These are phyloP conservation scores for Oscheius sp. DNA, from an alignment of 2,888 invertebrate genomes.

Conservation along the genomic window DNA sequence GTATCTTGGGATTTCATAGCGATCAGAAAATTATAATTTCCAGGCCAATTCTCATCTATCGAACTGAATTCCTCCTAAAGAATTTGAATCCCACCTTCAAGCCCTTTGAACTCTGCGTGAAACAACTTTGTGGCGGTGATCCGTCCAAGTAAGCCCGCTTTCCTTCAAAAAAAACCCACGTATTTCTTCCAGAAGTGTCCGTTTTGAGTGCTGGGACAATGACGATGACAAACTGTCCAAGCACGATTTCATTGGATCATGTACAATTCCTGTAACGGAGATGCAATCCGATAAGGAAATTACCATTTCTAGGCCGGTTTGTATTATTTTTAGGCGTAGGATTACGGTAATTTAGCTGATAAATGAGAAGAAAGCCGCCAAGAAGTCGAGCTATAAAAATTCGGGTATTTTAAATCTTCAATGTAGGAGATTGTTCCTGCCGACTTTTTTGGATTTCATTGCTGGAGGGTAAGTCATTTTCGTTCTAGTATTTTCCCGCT, in stretches of 20 bases:
- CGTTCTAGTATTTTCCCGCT: too few species aligned
- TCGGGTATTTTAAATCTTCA: slow-evolving; percentile 75
- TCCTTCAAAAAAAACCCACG: not conserved
- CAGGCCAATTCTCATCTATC: slow-evolving; percentile 60
- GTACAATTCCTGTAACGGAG: slow-evolving; percentile 2
- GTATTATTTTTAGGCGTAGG: too few species aligned
- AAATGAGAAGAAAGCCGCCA: slow-evolving; percentile 76
- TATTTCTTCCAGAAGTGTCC: slow-evolving; percentile 60
- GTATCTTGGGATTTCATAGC: too few species aligned
- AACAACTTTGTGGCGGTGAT: slow-evolving; percentile 76
- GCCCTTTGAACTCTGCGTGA: slow-evolving; percentile 75
- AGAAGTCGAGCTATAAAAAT: slow-evolving; percentile 76
- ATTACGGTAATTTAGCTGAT: slow-evolving; percentile 72
- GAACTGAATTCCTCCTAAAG: slow-evolving; percentile 77
- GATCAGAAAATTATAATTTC: not conserved
- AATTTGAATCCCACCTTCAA: slow-evolving; percentile 78
- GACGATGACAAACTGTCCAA: slow-evolving; percentile 75
- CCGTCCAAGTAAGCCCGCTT: slow-evolving; percentile 40
- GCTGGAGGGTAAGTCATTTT: slow-evolving; percentile 75
- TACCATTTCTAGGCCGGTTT: not conserved
- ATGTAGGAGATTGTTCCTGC: slow-evolving; percentile 67
- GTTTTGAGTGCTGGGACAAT: slow-evolving; percentile 77
- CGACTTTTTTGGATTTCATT: slow-evolving; percentile 78
- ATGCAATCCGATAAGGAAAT: not conserved
- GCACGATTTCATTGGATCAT: slow-evolving; percentile 35